phyloP scores from a whole-genome alignment of 2,113 vertebrate genomes.

The Psilopsiagon aymara region DNA sequence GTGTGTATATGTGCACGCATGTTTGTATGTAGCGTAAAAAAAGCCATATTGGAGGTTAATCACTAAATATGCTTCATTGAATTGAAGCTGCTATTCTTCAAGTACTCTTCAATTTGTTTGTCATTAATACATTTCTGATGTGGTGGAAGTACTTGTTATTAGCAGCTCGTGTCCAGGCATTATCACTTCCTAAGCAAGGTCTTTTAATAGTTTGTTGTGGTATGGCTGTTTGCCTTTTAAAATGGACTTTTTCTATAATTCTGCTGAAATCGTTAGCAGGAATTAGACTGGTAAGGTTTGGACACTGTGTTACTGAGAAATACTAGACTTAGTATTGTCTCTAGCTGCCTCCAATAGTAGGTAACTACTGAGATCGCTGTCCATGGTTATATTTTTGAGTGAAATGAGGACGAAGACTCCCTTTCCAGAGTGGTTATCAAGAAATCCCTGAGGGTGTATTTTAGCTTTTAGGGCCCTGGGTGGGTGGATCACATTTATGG shows the following conservation, averaged over 20 bases:
- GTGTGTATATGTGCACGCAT: fast-evolving
- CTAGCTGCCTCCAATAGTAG: too few relatives aligned
- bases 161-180: not conserved
- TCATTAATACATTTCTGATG: not conserved
- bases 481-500: not conserved
- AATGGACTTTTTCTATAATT: not conserved
- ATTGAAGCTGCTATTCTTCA: not conserved
- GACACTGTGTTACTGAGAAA: not conserved
- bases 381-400: not conserved
- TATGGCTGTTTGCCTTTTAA: not conserved
- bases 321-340: not conserved
- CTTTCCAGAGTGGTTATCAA: not conserved
- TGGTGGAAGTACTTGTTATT: not conserved
- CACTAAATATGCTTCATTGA: not conserved
- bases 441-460: not conserved
- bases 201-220: not conserved
- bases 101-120: not conserved
- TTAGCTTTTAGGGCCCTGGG: not conserved
- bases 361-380: not conserved
- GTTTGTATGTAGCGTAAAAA: not conserved
- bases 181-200: not conserved
- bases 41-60: not conserved
- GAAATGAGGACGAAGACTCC: not conserved
- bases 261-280: not conserved
- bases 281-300: not conserved